A percentile compares a stretch with the other conserved stretches of the same genome.
Conservation (phyloP, 2,797 vertebrate species). For the Selene dorsalis region DNA sequence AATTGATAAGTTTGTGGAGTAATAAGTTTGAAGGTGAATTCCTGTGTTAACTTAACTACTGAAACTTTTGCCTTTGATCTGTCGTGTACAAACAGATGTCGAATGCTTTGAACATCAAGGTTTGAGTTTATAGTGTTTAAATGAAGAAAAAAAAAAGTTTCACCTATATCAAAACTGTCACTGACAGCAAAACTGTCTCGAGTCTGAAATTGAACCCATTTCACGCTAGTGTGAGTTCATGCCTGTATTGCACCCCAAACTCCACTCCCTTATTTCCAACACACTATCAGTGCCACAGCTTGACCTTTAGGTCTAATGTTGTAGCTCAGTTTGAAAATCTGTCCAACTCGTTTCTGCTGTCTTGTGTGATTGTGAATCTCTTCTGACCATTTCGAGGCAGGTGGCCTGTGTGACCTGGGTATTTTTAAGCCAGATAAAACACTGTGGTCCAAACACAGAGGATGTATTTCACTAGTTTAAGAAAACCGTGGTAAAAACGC, state of each 20-base stretch:
- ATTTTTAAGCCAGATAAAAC: neutral
- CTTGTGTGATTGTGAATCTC: neutral
- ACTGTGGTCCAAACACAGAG: neutral
- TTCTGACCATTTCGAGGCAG: neutral
- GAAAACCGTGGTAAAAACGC: neutral
- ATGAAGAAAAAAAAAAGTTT: slow-evolving; percentile 2
- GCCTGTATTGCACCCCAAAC: neutral
- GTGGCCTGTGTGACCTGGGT: neutral
- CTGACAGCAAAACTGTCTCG: neutral
- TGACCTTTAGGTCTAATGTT: neutral
- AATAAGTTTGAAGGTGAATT: neutral
- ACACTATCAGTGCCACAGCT: slow-evolving; percentile 7
- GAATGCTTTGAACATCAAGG: neutral
- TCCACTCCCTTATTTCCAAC: slow-evolving; percentile 5
- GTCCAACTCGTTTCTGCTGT: neutral
- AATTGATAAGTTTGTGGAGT: neutral
- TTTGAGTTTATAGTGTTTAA: neutral
- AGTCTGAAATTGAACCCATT: slow-evolving; percentile 1
- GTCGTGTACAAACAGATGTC: neutral
- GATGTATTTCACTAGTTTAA: neutral
- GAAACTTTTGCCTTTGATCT: slow-evolving; percentile 6
- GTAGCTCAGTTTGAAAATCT: slow-evolving; percentile 6
- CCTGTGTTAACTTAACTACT: neutral
- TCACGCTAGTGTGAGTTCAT: slow-evolving; percentile 1
- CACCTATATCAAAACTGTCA: neutral